Conservation (phyloP, 1,140 invertebrate genomes). For the Solenopsis invicta region DNA sequence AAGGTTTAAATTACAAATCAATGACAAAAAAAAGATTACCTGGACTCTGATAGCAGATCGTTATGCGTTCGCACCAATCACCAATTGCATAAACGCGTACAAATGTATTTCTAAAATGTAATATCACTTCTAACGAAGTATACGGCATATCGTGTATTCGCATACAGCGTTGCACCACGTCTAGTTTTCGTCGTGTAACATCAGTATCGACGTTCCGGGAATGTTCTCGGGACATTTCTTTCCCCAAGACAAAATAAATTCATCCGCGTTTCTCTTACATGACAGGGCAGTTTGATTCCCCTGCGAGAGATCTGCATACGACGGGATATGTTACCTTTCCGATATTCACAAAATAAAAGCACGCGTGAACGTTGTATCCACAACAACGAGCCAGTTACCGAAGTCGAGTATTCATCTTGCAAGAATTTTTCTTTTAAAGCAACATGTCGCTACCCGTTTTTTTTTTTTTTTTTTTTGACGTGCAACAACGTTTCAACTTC, state of each 20-base stretch:
- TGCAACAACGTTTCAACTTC: background rate
- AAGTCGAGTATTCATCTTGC: background rate
- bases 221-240: conserved; percentile 16
- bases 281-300: conserved; percentile 10
- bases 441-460: background rate
- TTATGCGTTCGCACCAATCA: background rate
- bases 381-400: background rate
- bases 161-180: background rate
- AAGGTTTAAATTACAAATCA: background rate
- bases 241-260: conserved; percentile 27
- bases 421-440: background rate
- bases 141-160: background rate
- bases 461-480: background rate
- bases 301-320: background rate
- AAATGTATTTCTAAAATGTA: background rate
- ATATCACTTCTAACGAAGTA: background rate
- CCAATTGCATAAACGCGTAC: background rate
- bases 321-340: background rate
- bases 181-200: background rate
- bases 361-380: background rate
- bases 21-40: background rate
- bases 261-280: background rate
- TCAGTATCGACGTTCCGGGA: conserved; percentile 27
- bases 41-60: background rate
- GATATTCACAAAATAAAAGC: conserved; percentile 22